Base-by-base conservation (phyloP, 2,888 invertebrate genomes). In the Siphlonurus alternatus region DNA sequence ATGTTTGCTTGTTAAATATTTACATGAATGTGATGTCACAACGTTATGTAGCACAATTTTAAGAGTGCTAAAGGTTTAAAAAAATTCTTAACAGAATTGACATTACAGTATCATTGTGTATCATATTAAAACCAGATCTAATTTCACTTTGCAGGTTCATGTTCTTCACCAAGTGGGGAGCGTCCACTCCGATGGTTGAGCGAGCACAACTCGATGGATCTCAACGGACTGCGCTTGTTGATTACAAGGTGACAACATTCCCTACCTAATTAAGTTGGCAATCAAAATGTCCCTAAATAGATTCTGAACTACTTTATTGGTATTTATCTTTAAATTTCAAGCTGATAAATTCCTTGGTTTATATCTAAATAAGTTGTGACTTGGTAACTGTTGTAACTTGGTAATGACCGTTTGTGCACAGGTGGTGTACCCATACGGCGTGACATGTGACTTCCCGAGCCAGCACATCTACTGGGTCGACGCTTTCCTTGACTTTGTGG, bases 381-480 rank as follows among this genome's bases (percentile, higher is more conserved):
- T n/a, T n/a, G n/a, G n/a, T n/a, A 51, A 51, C n/a, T 51, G 53
- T 15, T 15, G n/a, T n/a, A 51, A 51, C 53, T n/a, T 51, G n/a
- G n/a, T n/a, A n/a, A n/a, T n/a, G n/a, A n/a, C n/a, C n/a, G n/a
- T n/a, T n/a, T n/a, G n/a, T n/a, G n/a, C n/a, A 10, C 22, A 56
- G 56, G 87, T 91, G 66, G 87, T 89, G 68, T 89, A 89, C 76
- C 90, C 90, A 1, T 81, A 82, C 69, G 86, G 86, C 65, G 79
- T 90, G 38, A 79, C 87, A 20, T 79, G 88, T 62, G 91, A 92
- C 77, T 81, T 83, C 68, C 82, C 88, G 53, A 81, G 81, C 62
- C 79, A 83, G 70, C 80, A 81, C 71, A 80, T 90, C 23, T 90
- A 88, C 76, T 90, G 89, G 89, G 84, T 86, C 64, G 92, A 92